Evolutionary conservation across 1,140 invertebrate species (phyloP), one percentile per base, ranked within the genome.

Genomic region (Apis florea): DNA sequence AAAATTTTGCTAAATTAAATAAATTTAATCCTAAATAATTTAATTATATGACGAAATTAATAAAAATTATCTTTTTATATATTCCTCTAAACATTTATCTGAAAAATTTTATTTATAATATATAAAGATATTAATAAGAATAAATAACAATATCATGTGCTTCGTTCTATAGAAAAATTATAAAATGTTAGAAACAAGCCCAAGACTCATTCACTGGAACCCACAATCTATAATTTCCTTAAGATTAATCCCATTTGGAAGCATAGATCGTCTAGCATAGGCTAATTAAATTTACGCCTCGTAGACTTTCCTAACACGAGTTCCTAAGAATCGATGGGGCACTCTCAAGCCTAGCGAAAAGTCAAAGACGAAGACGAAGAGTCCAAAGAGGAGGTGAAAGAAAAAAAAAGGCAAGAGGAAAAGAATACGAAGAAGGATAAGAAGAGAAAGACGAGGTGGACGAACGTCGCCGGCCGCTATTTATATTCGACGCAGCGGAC

Each of bases 401-500:
- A 31, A 59, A 49, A 79, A 86, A 54, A 49, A 49, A 84, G 59
- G 84, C 70, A 82, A 71, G 75, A 84, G 64, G 75, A 83, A 66
- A 88, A 74, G 80, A 70, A 72, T 77, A 86, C 58, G 68, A 73
- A 83, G 84, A 81, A 78, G 64, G 75, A 74, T 64, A 40, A 53
- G 79, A 77, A 74, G 73, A 88, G 88, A 81, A 83, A 86, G 83
- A 90, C 85, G 85, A 80, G 84, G 80, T 90, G 90, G 87, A 89
- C 84, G 87, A 84, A 88, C 90, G 88, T 89, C 85, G 86, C 81
- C 82, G 80, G 8, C 70, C 82, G 90, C 90, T 91, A 91, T 91
- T 91, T 91, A 91, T 91, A 91, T 90, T 88, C 90, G 89, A 88
- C 83, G 84, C 83, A 76, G 88, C 89, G 90, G 90, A 90, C 90